Conservation (phyloP, 1,140 invertebrate species). For the Drosophila ohnishii region DNA sequence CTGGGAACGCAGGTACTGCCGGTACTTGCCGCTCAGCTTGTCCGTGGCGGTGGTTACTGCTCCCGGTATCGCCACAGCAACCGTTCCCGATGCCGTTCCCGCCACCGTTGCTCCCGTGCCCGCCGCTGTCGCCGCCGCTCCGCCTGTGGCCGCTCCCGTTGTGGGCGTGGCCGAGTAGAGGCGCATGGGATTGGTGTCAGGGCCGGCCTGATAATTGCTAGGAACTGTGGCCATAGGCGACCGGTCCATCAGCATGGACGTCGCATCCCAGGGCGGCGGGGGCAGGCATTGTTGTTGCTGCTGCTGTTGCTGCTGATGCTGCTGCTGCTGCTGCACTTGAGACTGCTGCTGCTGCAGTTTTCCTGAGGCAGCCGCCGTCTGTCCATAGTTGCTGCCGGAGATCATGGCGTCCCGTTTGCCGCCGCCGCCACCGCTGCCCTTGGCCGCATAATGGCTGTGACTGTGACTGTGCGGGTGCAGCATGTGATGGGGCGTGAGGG, state of each 20-base stretch:
- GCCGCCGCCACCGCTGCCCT: slow-evolving; percentile 49
- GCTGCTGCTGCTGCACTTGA: slow-evolving; percentile 37
- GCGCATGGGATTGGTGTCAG: slow-evolving; percentile 75
- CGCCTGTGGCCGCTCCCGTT: slow-evolving; percentile 51
- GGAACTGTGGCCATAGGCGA: slow-evolving; percentile 83
- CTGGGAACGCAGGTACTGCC: slow-evolving; percentile 84
- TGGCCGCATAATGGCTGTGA: slow-evolving; percentile 58
- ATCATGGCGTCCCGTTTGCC: slow-evolving; percentile 82
- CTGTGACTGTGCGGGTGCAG: slow-evolving; percentile 48
- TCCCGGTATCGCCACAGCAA: slow-evolving; percentile 26
- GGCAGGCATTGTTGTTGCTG: slow-evolving; percentile 68
- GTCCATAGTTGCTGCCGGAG: slow-evolving; percentile 69
- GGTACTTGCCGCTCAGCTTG: slow-evolving; percentile 84
- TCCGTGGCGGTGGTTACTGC: slow-evolving; percentile 65
- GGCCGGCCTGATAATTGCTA: slow-evolving; percentile 83
- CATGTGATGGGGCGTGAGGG: slow-evolving; percentile 83
- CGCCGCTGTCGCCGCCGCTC: slow-evolving; percentile 20
- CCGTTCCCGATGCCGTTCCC: slow-evolving; percentile 22
- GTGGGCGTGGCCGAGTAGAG: slow-evolving; percentile 57
- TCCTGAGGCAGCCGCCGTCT: slow-evolving; percentile 38
- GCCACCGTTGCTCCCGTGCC: slow-evolving; percentile 19
- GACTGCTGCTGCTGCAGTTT: slow-evolving; percentile 54
- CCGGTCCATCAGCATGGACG: slow-evolving; percentile 69
- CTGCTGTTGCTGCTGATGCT: slow-evolving; percentile 43
- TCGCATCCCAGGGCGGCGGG: slow-evolving; percentile 66